Evolutionary conservation across 2,888 invertebrate genomes (phyloP), one percentile per base, ranked within the genome.

Genomic region (Camptogramma bilineatum): DNA sequence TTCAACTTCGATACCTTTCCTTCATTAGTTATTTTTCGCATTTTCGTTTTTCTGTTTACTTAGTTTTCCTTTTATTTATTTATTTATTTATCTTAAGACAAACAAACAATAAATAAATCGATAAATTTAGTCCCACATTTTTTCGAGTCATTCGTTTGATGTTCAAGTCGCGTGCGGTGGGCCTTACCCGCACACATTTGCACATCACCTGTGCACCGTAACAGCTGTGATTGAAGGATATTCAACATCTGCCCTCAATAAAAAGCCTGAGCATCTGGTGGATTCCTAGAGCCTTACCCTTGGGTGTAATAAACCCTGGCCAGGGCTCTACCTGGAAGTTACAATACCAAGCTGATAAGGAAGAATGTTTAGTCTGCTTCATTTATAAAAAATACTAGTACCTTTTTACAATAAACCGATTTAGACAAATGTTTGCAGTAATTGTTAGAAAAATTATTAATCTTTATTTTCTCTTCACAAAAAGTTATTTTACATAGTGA

Each of bases 221-320:
- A 21, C 48, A 48, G 19, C 48, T 48, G 48, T 48, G 48, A 48
- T 48, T 48, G 48, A 48, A 13, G 51, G 4, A 31, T 17, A 18
- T 31, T 31, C 51, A 13, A 39, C 34, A 39, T 39, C 34, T 39
- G 34, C 13, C 34, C 3, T 13, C 4, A 13, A 13, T 13, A 39
- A 39, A 39, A 39, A 39, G 28, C 13, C 13, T 39, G 34, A 39
- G 34, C 34, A 39, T 39, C 34, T 39, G 34, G 34, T 39, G 34
- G 2, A 39, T 13, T 39, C 34, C 34, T 13, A 39, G 13, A 13
- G 34, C 34, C 34, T 39, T 39, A 10, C 34, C 34, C 34, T 39
- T 39, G 34, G 34, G 34, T 13, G 34, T 39, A 39, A 39, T 1
- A 13, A 13, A 13, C 34, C 34, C 34, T 10, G 13, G 13, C 34